These are phyloP conservation scores for Pangasius krempfi DNA, from an alignment of 2,797 vertebrate genomes.

Conservation along the genomic window DNA sequence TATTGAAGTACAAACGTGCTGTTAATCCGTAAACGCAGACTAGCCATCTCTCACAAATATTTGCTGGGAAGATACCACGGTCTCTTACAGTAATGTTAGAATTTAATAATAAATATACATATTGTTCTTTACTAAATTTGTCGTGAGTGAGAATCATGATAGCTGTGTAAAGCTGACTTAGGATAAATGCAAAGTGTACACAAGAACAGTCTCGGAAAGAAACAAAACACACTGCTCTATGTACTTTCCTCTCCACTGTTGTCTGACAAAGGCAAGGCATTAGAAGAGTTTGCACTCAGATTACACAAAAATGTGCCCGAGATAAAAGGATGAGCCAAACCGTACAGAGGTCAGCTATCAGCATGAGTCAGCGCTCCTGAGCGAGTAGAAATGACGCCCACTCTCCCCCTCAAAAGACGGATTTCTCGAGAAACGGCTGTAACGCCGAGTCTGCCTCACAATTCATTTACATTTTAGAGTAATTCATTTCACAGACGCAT, in stretches of 20 bases:
- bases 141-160: not conserved
- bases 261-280: not conserved
- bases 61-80: not conserved
- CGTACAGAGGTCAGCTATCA: slow-evolving; percentile 25
- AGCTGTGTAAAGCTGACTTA: not conserved
- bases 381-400: not conserved
- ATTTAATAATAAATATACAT: not conserved
- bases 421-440: not conserved
- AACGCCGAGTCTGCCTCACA: not conserved
- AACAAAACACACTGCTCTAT: not conserved
- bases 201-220: not conserved
- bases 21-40: not conserved
- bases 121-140: not conserved
- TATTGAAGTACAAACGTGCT: not conserved
- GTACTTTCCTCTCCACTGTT: too few species aligned
- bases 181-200: not conserved
- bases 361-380: not conserved
- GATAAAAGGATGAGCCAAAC: slow-evolving; percentile 17
- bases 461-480: not conserved
- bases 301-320: slow-evolving; percentile 4
- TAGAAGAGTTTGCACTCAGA: not conserved
- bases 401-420: not conserved
- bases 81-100: too few species aligned
- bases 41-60: not conserved
- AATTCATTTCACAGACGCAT: not conserved